Base-by-base conservation (phyloP, 2,797 vertebrate species). In the Onychomys torridus region DNA sequence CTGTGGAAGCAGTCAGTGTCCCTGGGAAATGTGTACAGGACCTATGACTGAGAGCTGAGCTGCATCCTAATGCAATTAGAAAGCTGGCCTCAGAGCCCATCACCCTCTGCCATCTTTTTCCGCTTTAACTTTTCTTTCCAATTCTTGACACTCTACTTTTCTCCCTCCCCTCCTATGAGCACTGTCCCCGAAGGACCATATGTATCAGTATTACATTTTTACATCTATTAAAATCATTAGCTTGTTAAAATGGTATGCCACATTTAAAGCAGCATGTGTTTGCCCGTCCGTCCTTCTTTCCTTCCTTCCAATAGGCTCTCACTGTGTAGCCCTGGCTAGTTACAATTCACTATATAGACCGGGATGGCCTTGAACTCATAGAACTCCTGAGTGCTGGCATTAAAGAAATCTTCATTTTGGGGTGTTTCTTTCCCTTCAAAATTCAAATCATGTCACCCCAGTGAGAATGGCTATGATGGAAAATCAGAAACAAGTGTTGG, bases 21-120 rank as follows among this genome's bases (percentile, higher is more conserved):
- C n/a, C 82, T 8, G 34, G 6, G 27, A 57, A 19, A n/a, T 0
- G 0, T 0, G 0, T 2, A 7, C 0, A 1, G 55, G 86, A 11
- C 52, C 2, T 5, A 6, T 9, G 32, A 10, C 37, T 43, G 17
- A n/a, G 61, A 23, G n/a, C 1, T 13, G 6, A 21, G 49, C 61
- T 32, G 65, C 25, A 5, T 4, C 34, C 32, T 17, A 21, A 25
- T 25, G 0, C 8, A 21, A n/a, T 43, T 12, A 84, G 59, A 40
- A n/a, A 81, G 21, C 84, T 13, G 34, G 59, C 86, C 29, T 32
- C 37, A 29, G 32, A 67, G 34, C 65, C 13, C 55, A 32, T 6
- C 25, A 2, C 0, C 11, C 14, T 73, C 90, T 5, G n/a, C 6
- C 59, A 14, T 32, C 6, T 43, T 69, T 49, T 11, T 34, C 40